Conservation (phyloP, 2,113 vertebrate genomes). For the Emberiza fucata region DNA sequence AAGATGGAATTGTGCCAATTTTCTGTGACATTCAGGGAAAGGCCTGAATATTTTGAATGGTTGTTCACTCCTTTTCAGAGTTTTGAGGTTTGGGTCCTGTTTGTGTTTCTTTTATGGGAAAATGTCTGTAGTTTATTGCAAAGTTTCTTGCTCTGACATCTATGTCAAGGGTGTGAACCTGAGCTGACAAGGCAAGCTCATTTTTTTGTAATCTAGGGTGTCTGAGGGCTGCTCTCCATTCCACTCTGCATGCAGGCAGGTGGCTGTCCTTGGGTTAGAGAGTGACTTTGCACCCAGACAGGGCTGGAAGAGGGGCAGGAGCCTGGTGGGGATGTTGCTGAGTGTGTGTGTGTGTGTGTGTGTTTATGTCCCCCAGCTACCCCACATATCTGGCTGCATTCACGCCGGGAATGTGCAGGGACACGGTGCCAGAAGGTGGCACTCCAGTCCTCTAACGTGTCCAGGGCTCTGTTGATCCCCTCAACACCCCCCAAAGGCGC, state of each 20-base stretch:
- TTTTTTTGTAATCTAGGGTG: background rate
- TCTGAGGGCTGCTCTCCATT: background rate
- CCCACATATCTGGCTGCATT: background rate
- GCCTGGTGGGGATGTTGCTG: background rate
- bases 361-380: no score
- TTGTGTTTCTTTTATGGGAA: background rate
- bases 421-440: slow-evolving; percentile 12
- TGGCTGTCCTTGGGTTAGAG: background rate
- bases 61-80: background rate
- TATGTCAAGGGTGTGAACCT: background rate
- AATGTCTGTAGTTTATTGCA: background rate
- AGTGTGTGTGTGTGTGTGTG: no score
- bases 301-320: background rate
- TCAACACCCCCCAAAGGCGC: background rate
- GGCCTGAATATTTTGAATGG: background rate
- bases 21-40: background rate
- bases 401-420: rapidly evolving
- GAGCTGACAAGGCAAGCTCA: rapidly evolving
- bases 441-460: background rate
- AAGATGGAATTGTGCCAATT: background rate
- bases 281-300: background rate
- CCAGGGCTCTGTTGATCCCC: background rate
- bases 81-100: background rate
- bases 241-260: background rate
- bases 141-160: background rate